A percentile compares a stretch with the other conserved stretches of the same genome.
phyloP scores from a whole-genome alignment of 2,888 invertebrate genomes.

The Eretmocerus hayati region DNA sequence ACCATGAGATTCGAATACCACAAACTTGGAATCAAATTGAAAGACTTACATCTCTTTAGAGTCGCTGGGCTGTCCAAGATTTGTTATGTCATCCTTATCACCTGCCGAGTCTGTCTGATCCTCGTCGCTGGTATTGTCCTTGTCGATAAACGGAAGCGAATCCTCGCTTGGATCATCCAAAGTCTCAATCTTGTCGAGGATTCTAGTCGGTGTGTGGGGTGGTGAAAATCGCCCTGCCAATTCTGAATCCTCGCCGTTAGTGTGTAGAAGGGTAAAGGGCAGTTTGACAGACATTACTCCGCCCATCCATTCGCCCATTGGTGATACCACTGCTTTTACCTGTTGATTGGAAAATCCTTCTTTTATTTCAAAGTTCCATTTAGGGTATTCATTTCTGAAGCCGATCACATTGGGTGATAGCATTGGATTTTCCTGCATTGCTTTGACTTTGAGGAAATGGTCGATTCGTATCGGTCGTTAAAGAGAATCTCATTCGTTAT shows the following conservation, averaged over 20 bases:
- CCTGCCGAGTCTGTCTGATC: slow-evolving; percentile 6
- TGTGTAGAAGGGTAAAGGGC: slow-evolving; percentile 74
- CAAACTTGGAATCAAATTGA: too few species aligned
- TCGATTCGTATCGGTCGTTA: too few species aligned
- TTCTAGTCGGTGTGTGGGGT: slow-evolving; percentile 11
- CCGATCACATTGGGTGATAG: too few species aligned
- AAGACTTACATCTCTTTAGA: neutral
- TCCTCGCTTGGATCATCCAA: slow-evolving; percentile 20
- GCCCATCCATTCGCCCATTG: slow-evolving; percentile 55
- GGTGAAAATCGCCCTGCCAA: slow-evolving; percentile 46
- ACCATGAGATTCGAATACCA: too few species aligned
- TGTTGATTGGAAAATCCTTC: too few species aligned
- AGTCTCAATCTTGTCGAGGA: slow-evolving; percentile 21
- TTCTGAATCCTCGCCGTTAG: slow-evolving; percentile 41
- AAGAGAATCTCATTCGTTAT: too few species aligned
- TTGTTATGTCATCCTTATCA: neutral
- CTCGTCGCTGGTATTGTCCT: slow-evolving; percentile 19
- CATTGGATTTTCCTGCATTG: too few species aligned
- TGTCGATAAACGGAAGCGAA: slow-evolving; percentile 18
- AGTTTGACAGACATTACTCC: slow-evolving; percentile 72
- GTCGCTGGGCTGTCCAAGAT: neutral
- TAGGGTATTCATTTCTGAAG: too few species aligned
- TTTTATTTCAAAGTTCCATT: too few species aligned
- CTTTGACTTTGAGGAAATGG: too few species aligned
- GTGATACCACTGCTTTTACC: slow-evolving; percentile 70